Evolutionary conservation across 2,113 vertebrate species (phyloP).

Genomic region (Spermophilus dauricus): DNA sequence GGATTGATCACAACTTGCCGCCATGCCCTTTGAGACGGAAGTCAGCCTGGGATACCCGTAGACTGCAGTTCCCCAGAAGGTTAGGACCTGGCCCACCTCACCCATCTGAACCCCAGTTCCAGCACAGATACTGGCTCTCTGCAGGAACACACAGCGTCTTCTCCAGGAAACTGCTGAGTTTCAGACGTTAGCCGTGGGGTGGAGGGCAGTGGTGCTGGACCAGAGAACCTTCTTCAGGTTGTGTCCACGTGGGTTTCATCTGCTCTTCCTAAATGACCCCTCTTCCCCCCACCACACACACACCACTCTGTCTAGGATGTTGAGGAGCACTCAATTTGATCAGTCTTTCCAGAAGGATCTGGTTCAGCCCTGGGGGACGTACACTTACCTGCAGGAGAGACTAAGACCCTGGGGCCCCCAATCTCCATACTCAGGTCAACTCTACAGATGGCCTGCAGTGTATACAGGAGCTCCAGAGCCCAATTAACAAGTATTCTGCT

Average conservation of each 20-base stretch:
- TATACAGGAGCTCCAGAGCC: not conserved
- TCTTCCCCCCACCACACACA: no score
- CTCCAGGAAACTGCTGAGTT: not conserved
- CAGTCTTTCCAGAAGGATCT: not conserved
- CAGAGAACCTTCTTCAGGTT: not conserved
- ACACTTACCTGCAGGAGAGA: not conserved
- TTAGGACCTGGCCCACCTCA: accelerated
- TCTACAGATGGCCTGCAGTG: not conserved
- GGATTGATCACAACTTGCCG: not conserved
- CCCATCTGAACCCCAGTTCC: not conserved
- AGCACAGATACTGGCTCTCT: accelerated
- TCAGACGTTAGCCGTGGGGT: not conserved
- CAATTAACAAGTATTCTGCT: accelerated
- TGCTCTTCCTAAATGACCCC: not conserved
- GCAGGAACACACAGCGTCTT: accelerated
- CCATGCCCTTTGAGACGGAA: not conserved
- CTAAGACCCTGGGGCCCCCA: accelerated
- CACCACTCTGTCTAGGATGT: not conserved
- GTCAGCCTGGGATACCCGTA: not conserved
- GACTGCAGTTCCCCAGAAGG: accelerated
- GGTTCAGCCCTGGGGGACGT: accelerated
- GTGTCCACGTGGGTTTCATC: not conserved
- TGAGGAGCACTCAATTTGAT: accelerated
- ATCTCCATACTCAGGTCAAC: not conserved
- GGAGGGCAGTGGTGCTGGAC: not conserved